These are phyloP conservation scores for Drosophila kuntzei DNA, from an alignment of 2,888 invertebrate genomes.

Conservation along the genomic window DNA sequence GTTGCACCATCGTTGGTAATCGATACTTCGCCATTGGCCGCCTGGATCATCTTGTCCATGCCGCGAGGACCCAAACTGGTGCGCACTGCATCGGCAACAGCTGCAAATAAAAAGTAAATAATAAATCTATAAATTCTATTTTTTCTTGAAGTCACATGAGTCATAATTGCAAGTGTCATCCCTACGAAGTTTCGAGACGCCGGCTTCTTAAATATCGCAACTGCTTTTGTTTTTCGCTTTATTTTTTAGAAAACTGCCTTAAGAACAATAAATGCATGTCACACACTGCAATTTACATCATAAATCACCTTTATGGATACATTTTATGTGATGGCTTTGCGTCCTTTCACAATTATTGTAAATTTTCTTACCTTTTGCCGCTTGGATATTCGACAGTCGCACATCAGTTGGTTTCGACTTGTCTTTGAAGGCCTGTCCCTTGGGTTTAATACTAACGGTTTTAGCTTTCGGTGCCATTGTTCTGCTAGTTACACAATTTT, in stretches of 20 bases:
- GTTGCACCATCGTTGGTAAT: slow-evolving; percentile 99
- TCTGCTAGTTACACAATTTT: no score
- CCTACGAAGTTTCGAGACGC: slow-evolving; percentile 73
- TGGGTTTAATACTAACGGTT: slow-evolving; percentile 77
- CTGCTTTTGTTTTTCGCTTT: slow-evolving; percentile 49
- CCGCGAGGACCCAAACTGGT: slow-evolving; percentile 99
- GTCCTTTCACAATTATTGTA: slow-evolving; percentile 19
- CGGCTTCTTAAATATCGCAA: slow-evolving; percentile 14
- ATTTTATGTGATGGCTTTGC: slow-evolving; percentile 22
- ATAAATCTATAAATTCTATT: neutral
- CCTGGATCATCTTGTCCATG: slow-evolving; percentile 99
- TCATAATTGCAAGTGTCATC: slow-evolving; percentile 60
- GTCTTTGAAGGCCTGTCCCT: slow-evolving; percentile 91
- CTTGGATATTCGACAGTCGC: slow-evolving; percentile 97
- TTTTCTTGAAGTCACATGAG: slow-evolving; percentile 64
- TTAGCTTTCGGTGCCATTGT: slow-evolving; percentile 84
- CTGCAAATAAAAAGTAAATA: no score
- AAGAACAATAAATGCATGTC: neutral
- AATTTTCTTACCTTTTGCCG: slow-evolving; percentile 94
- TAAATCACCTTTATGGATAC: slow-evolving; percentile 36
- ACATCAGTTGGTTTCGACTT: slow-evolving; percentile 98
- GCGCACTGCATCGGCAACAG: slow-evolving; percentile 99
- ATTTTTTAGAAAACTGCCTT: slow-evolving; percentile 11
- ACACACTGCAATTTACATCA: neutral
- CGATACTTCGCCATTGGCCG: slow-evolving; percentile 98